A percentile compares a stretch with the other conserved stretches of the same genome.
Evolutionary conservation across 2,797 vertebrate species (phyloP).

Genomic region (Sebastes hubbsi): DNA sequence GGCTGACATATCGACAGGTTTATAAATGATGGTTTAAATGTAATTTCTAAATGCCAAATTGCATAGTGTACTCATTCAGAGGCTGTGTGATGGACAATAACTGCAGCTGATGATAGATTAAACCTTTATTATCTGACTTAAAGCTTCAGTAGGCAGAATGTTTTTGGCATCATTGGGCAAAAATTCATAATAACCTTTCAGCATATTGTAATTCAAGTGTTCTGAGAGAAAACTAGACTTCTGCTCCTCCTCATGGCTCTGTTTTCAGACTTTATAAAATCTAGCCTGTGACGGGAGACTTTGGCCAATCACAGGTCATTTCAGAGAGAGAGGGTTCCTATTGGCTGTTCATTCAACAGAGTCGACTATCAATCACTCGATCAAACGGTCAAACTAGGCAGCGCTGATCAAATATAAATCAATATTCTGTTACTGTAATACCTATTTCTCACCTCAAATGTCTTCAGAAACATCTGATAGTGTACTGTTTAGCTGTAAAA

Average conservation of each 20-base stretch:
- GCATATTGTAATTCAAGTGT: too few species aligned
- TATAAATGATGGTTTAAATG: not conserved
- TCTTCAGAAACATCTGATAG: too few species aligned
- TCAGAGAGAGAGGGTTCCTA: not conserved
- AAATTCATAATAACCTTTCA: too few species aligned
- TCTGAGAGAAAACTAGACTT: too few species aligned
- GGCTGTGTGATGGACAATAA: not conserved
- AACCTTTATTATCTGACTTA: not conserved
- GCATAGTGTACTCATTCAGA: not conserved
- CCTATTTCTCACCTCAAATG: not conserved
- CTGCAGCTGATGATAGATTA: not conserved
- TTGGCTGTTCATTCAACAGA: not conserved
- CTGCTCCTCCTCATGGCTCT: too few species aligned
- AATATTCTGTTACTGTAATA: not conserved
- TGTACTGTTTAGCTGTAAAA: not conserved
- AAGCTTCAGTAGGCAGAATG: too few species aligned
- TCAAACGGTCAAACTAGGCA: too few species aligned
- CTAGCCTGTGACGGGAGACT: too few species aligned
- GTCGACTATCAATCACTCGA: too few species aligned
- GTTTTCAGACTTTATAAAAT: too few species aligned
- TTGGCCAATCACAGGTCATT: not conserved
- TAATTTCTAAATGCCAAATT: not conserved
- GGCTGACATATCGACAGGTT: not conserved
- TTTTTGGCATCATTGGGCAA: too few species aligned
- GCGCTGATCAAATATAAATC: too few species aligned